A percentile compares a stretch with the other conserved stretches of the same genome.
These are phyloP conservation scores for Perca flavescens DNA, from an alignment of 2,113 vertebrate species.

Conservation along the genomic window DNA sequence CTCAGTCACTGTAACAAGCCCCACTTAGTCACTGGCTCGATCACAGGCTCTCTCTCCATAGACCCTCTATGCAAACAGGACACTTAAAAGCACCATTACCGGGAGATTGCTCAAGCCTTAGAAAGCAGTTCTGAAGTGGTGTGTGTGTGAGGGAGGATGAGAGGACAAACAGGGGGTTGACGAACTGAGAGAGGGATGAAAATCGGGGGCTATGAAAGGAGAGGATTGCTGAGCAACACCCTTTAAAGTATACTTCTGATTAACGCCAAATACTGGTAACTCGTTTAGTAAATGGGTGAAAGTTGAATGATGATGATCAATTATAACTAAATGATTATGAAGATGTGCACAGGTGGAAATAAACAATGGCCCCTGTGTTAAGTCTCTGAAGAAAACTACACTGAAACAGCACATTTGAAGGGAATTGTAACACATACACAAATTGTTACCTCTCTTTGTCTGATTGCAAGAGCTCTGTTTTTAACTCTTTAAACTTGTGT, in stretches of 20 bases:
- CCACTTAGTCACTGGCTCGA: conserved; percentile 74
- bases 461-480: conserved; percentile 3
- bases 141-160: conserved; percentile 57
- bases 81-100: conserved; percentile 78
- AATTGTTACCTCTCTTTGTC: conserved; percentile 6
- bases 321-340: conserved; percentile 10
- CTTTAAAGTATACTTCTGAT: conserved; percentile 6
- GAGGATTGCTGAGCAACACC: conserved; percentile 13
- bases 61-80: conserved; percentile 72
- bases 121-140: conserved; percentile 67
- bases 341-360: not conserved
- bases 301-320: not conserved
- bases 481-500: conserved; percentile 1
- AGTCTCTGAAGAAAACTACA: conserved; percentile 8
- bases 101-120: conserved; percentile 61
- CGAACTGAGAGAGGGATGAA: conserved; percentile 29
- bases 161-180: conserved; percentile 58
- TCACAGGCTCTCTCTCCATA: conserved; percentile 57
- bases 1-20: conserved; percentile 75
- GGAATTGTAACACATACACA: not conserved
- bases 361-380: not conserved
- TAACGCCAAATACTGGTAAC: conserved; percentile 12
- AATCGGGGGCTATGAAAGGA: conserved; percentile 4
- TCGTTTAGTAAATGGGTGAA: conserved; percentile 12
- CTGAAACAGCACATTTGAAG: conserved; percentile 3